Conservation (phyloP, 2,113 vertebrate species). For the Ailuropoda melanoleuca region DNA sequence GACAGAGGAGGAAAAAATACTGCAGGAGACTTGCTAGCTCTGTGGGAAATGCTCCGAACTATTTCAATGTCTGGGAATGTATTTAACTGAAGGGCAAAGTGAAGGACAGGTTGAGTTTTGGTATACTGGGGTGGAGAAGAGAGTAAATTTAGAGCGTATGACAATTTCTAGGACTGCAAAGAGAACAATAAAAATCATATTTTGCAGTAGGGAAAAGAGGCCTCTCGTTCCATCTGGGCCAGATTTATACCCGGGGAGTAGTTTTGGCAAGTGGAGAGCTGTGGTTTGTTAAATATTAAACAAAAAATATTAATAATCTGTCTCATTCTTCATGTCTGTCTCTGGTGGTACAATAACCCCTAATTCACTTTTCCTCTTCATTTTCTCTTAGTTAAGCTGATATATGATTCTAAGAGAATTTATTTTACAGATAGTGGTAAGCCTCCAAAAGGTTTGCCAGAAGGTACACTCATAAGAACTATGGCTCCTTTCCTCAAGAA, state of each 20-base stretch:
- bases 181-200: constrained; percentile 36
- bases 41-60: not conserved
- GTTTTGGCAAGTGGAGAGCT: not conserved
- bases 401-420: not conserved
- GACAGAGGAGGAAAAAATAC: not conserved
- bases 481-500: not conserved
- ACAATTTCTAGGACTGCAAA: not conserved
- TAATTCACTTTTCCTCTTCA: not conserved
- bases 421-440: not conserved
- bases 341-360: not conserved
- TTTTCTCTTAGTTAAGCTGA: constrained; percentile 1
- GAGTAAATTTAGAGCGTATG: not conserved
- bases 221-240: not conserved
- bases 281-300: constrained; percentile 54
- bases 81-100: not conserved
- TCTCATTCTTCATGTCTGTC: not conserved
- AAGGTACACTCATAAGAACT: not conserved
- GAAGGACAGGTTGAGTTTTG: not conserved
- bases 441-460: not conserved
- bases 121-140: not conserved
- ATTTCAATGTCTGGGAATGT: not conserved
- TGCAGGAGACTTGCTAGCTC: not conserved
- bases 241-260: not conserved
- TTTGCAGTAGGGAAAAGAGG: not conserved
- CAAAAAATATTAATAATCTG: constrained; percentile 15